Conservation (phyloP, 2,113 vertebrate genomes). For the Ictalurus furcatus region DNA sequence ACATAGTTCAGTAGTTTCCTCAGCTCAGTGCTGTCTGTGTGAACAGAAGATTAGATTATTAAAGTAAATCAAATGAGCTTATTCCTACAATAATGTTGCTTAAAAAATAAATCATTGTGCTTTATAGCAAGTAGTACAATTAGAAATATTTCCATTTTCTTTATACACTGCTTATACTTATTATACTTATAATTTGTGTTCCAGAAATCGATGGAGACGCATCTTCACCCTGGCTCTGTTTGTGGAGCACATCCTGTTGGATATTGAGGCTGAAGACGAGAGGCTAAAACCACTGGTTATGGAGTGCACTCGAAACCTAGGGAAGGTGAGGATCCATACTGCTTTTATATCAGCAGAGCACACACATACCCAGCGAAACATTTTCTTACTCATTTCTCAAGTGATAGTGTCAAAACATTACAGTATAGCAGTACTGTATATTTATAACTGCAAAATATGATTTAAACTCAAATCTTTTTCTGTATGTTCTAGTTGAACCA, state of each 20-base stretch:
- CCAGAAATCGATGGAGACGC: conserved; percentile 74
- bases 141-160: neutral
- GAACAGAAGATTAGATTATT: neutral
- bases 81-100: neutral
- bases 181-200: neutral
- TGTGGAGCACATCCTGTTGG: conserved; percentile 82
- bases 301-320: conserved; percentile 62
- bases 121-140: conserved; percentile 4
- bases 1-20: neutral
- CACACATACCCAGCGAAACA: neutral
- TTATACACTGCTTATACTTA: neutral
- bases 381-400: neutral
- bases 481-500: neutral
- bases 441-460: neutral
- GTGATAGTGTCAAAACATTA: neutral
- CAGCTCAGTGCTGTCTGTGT: conserved; percentile 31
- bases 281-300: conserved; percentile 70
- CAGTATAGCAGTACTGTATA: neutral
- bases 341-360: neutral
- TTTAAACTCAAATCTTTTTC: too few species aligned
- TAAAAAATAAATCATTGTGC: neutral
- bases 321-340: conserved; percentile 68
- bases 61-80: neutral
- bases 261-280: conserved; percentile 58
- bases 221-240: conserved; percentile 83